phyloP scores from a whole-genome alignment of 1,140 invertebrate species.

The Oncopodura yosiiana region DNA sequence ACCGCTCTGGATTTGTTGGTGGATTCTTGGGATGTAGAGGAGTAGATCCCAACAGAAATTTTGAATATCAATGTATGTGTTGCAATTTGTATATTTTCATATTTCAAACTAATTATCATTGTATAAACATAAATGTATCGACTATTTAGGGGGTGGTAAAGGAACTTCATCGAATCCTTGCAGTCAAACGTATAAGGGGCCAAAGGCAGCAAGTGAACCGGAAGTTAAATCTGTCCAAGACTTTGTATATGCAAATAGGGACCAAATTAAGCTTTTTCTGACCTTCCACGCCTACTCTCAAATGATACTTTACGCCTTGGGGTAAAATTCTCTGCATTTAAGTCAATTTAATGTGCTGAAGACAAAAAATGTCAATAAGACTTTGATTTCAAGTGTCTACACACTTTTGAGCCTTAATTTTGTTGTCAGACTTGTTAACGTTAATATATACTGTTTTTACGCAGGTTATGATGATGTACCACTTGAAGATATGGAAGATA shows the following conservation, averaged over 20 bases:
- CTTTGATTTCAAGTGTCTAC: conserved; percentile 8
- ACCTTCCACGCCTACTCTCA: conserved; percentile 82
- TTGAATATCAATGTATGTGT: conserved; percentile 62
- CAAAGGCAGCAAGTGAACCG: conserved; percentile 76
- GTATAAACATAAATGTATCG: background rate
- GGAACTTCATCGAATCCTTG: conserved; percentile 80
- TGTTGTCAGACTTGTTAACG: too few relatives aligned
- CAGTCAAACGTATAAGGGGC: conserved; percentile 78
- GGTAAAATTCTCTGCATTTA: background rate
- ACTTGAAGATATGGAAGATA: conserved; percentile 15
- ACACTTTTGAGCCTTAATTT: too few relatives aligned
- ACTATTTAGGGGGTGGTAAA: conserved; percentile 17
- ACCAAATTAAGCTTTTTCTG: conserved; percentile 58
- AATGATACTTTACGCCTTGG: conserved; percentile 31
- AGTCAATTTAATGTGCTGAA: background rate
- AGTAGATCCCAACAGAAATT: conserved; percentile 72
- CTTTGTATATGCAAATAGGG: conserved; percentile 47
- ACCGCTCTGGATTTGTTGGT: conserved; percentile 30
- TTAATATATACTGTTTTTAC: conserved; percentile 1
- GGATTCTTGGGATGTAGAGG: conserved; percentile 44
- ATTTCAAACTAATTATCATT: background rate
- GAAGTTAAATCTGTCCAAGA: conserved; percentile 70
- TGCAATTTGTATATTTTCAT: conserved; percentile 37
- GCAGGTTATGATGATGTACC: conserved; percentile 23
- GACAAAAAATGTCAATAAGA: background rate